phyloP scores from a whole-genome alignment of 2,797 vertebrate species.

The Setipinna tenuifilis region DNA sequence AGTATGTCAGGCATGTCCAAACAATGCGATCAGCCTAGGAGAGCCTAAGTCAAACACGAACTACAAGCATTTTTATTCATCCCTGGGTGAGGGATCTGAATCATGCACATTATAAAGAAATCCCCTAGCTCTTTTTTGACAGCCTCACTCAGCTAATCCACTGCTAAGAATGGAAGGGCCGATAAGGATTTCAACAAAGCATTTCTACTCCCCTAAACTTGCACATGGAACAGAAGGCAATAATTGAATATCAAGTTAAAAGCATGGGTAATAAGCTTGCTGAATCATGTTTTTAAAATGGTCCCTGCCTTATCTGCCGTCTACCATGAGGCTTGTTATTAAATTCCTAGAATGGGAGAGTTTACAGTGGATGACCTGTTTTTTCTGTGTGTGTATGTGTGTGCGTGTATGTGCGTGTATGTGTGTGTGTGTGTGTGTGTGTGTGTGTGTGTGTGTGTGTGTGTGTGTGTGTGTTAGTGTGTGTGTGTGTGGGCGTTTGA shows the following conservation, averaged over 20 bases:
- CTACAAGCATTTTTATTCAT: background rate
- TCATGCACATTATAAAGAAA: background rate
- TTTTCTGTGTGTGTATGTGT: background rate
- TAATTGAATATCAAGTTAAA: constrained; percentile 32
- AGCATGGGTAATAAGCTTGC: constrained; percentile 25
- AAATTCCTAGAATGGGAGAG: constrained; percentile 16
- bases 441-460: background rate
- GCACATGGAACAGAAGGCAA: constrained; percentile 15
- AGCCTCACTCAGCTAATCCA: constrained; percentile 20
- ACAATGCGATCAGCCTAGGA: background rate
- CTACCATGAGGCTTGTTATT: constrained; percentile 24
- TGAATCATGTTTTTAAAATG: constrained; percentile 28
- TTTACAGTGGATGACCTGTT: constrained; percentile 18
- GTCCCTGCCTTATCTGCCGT: constrained; percentile 20
- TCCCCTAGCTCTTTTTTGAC: background rate
- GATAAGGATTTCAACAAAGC: constrained; percentile 39
- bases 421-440: background rate
- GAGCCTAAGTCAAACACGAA: background rate
- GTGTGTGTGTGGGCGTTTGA: background rate
- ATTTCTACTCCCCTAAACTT: background rate
- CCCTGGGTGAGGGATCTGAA: background rate
- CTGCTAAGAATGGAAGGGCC: constrained; percentile 9
- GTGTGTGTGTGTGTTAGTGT: background rate
- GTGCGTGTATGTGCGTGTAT: background rate
- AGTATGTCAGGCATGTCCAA: constrained; percentile 7